Conservation (phyloP, 2,797 vertebrate genomes). For the Phrynocephalus vlangalii region DNA sequence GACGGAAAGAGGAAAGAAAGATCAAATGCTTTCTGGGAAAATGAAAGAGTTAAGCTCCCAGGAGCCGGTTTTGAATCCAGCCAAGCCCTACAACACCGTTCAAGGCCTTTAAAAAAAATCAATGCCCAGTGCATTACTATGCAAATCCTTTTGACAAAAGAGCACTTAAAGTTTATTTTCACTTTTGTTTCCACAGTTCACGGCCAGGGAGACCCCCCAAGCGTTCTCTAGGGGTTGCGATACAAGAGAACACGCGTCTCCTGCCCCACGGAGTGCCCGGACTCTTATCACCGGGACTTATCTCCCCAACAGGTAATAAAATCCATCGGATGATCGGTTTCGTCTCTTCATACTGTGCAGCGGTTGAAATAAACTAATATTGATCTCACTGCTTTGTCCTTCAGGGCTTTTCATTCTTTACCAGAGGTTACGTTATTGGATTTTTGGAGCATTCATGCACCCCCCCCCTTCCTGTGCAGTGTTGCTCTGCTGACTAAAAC, state of each 20-base stretch:
- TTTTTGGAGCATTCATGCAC: slow-evolving; percentile 75
- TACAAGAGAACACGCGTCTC: slow-evolving; percentile 89
- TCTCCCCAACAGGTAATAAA: slow-evolving; percentile 91
- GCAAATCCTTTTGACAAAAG: slow-evolving; percentile 36
- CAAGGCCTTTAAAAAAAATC: slow-evolving; percentile 15
- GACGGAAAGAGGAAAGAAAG: background rate
- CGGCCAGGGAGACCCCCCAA: slow-evolving; percentile 94
- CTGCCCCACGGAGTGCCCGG: slow-evolving; percentile 89
- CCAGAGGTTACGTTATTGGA: slow-evolving; percentile 84
- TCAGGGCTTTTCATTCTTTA: slow-evolving; percentile 79
- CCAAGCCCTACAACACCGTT: background rate
- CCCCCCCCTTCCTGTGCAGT: slow-evolving; percentile 48
- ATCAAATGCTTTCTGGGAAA: background rate
- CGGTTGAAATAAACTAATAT: slow-evolving; percentile 85
- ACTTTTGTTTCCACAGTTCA: slow-evolving; percentile 83
- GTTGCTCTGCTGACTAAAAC: slow-evolving; percentile 67
- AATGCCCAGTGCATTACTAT: slow-evolving; percentile 26
- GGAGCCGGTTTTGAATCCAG: background rate
- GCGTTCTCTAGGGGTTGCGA: slow-evolving; percentile 87
- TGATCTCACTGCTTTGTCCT: slow-evolving; percentile 83
- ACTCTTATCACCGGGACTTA: slow-evolving; percentile 91
- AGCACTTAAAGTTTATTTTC: slow-evolving; percentile 66
- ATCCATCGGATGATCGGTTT: slow-evolving; percentile 67
- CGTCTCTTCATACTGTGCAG: slow-evolving; percentile 66
- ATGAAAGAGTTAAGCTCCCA: slow-evolving; percentile 17